Base-by-base conservation (phyloP, 1,140 invertebrate genomes). In the Aphis craccivora region DNA sequence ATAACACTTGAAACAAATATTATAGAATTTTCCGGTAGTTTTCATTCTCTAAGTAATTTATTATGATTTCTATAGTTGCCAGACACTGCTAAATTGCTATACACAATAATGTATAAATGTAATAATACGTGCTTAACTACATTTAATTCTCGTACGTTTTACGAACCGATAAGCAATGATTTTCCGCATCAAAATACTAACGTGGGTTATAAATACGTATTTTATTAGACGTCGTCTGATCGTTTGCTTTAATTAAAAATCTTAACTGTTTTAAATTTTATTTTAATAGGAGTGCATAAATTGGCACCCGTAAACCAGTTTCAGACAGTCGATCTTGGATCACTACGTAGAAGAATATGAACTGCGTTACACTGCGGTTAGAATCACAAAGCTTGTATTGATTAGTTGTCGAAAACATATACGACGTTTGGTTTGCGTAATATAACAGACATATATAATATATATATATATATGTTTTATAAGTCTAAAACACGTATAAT, bases 331-430 rank as follows among this genome's bases (percentile, higher is more conserved):
- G 14, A 76, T n/a, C 11, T 67, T 11, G 30, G 30, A 30, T 67
- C 14, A 14, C 60, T n/a, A 18, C 9, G 14, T 76, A 76, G 60
- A 76, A 20, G 18, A 76, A 76, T 0, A 76, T 18, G 7, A 18
- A n/a, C 14, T n/a, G 60, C 60, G 8, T n/a, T 67, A 55, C 0
- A 67, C 60, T 76, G 60, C 14, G n/a, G 60, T 76, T n/a, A 76
- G 60, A 76, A 76, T n/a, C 60, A 76, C 60, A 76, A 76, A n/a
- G n/a, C 60, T 76, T n/a, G 60, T 76, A n/a, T 76, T n/a, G 60
- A 76, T 76, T 76, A 76, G n/a, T n/a, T 76, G 60, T 76, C 30
- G 60, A n/a, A 76, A 76, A 76, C 30, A 76, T 67, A 67, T 5
- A 67, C 60, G 11, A 22, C 11, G 30, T 67, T 67, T 67, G 30